Conservation (phyloP, 2,797 vertebrate genomes). For the Serranus cabrilla region DNA sequence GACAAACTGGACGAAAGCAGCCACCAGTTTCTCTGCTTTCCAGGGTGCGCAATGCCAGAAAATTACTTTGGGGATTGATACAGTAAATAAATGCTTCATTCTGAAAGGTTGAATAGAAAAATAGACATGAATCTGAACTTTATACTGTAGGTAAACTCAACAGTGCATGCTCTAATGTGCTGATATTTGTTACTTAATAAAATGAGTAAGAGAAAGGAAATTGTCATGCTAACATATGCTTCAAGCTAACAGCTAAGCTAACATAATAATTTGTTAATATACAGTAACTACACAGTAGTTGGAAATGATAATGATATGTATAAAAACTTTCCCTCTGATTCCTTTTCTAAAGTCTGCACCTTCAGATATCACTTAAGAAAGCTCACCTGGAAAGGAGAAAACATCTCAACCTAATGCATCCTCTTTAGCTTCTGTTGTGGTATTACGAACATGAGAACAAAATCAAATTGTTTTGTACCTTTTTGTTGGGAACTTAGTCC, state of each 20-base stretch:
- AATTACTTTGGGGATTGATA: constrained; percentile 41
- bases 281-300: constrained; percentile 90
- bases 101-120: constrained; percentile 82
- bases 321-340: constrained; percentile 70
- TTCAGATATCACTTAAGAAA: constrained; percentile 22
- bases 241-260: constrained; percentile 71
- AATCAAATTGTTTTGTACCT: background rate
- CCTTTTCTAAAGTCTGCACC: constrained; percentile 40
- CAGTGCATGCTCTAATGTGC: constrained; percentile 78
- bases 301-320: constrained; percentile 80
- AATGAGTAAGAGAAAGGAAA: constrained; percentile 71
- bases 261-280: constrained; percentile 72
- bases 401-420: background rate
- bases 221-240: constrained; percentile 71
- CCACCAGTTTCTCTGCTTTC: constrained; percentile 42
- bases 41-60: constrained; percentile 46
- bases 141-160: constrained; percentile 65
- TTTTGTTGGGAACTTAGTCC: background rate
- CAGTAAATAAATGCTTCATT: constrained; percentile 68
- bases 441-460: background rate
- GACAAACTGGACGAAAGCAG: constrained; percentile 48
- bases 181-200: constrained; percentile 58
- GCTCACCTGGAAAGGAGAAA: constrained; percentile 9
- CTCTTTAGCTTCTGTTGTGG: background rate
- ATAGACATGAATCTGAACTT: constrained; percentile 83